Base-by-base conservation (phyloP, 2,888 invertebrate species). In the Morpho achilles region DNA sequence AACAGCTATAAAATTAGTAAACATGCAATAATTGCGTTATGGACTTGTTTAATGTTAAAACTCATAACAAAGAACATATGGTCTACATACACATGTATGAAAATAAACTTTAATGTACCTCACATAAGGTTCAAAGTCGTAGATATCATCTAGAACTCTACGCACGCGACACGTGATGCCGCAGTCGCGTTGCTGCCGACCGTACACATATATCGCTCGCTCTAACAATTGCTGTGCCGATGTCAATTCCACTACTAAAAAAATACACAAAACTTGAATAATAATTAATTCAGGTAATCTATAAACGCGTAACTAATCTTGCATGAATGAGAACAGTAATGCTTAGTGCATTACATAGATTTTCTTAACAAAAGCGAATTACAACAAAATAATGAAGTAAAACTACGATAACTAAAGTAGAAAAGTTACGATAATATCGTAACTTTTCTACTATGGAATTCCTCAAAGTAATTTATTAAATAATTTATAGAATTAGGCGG, bases 71-170 rank as follows among this genome's bases (percentile, higher is more conserved):
- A 48, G 40, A 46, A 50, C 48, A 57, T 45, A 54, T 54, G 60
- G 16, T 9, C 43, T 50, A 44, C 39, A 5, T 32, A 44, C 3
- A 39, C 32, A 39, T 43, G 44, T 43, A 43, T 8, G 8, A 59
- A 48, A 57, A 39, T 52, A 16, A 10, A 46, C 7, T 54, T 54
- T 56, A 69, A 69, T 69, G 67, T 22, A 91, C 91, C 87, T 84
- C 70, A 76, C 74, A 76, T 91, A 91, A n/a, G 91, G 88, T 74
- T 91, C 82, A 65, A 89, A 89, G 60, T 88, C 81, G 75, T 91
- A 90, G 44, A 91, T 76, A 63, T 87, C 87, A 61, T 91, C 88
- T 59, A 91, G 68, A 43, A 91, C 87, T 65, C 85, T 77, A 56
- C 84, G 82, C 58, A 91, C 75, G 58, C 91, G 87, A 69, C 93